Evolutionary conservation across 2,888 invertebrate species (phyloP), one percentile per base, ranked within the genome.

Genomic region (Tenthredo scrophulariae): DNA sequence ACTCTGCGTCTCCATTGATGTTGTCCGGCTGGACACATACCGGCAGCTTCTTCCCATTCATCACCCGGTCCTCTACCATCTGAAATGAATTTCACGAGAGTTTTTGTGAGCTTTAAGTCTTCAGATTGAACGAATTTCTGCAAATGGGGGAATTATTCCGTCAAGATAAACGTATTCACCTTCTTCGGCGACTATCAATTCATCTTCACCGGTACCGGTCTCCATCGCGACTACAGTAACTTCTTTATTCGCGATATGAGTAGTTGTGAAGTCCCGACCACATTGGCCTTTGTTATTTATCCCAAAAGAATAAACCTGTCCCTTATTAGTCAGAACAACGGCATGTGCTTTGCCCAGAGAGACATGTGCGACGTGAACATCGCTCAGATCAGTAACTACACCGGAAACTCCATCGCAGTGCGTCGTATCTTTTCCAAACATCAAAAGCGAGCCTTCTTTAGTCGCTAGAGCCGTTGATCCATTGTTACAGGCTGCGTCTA

Each of bases 221-320:
- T 95, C 95, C 95, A 95, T 95, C 10, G 95, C 95, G 26, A 93
- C 92, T 15, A 93, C 91, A 5, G 91, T 90, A 18, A 91, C 88
- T 87, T 92, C 94, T 91, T 95, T 95, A 91, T 94, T 95, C 50
- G 92, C 89, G 22, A 93, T 89, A 86, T 91, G 90, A 22, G 94
- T 94, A 87, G 95, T 94, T n/a, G 94, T 92, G 90, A 97, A 97
- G 89, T 98, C 98, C 87, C 98, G 94, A 5, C 99, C 99, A 94
- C 99, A 99, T 92, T 99, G 99, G 0, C 98, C 98, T 93, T 99
- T 98, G 93, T 99, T 99, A 93, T 99, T 99, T 86, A 99, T 97
- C 6, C 99, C 99, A 93, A 99, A 99, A 0, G 99, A 98, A 92
- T 97, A 99, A 3, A 99, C 96, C 89, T 97, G 96, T 0, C 99